Evolutionary conservation across 2,113 vertebrate genomes (phyloP).

Genomic region (Uria lomvia): DNA sequence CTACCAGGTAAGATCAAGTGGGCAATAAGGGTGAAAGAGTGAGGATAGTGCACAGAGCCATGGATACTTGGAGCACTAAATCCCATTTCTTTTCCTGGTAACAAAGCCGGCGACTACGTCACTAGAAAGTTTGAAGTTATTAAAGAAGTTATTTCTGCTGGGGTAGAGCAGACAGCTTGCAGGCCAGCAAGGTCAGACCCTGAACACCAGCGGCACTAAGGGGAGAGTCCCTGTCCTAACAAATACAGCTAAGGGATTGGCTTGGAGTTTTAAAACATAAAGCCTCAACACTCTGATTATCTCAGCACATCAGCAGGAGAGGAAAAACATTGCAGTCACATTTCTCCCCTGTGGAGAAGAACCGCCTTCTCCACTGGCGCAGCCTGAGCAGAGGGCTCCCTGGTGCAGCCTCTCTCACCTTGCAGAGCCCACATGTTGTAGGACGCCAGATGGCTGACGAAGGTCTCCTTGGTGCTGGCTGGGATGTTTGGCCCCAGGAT

Average conservation of each 20-base stretch:
- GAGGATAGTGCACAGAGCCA: neutral
- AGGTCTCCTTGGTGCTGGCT: slow-evolving; percentile 83
- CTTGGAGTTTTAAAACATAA: neutral
- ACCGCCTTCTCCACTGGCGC: neutral
- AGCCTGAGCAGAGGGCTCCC: neutral
- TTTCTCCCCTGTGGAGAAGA: accelerated
- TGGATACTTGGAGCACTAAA: neutral
- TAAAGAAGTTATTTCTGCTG: neutral
- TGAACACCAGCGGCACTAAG: neutral
- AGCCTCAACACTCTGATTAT: neutral
- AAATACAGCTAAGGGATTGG: neutral
- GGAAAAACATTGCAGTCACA: neutral
- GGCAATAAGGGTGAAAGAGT: neutral
- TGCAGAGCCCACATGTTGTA: slow-evolving; percentile 94
- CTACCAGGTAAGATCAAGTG: neutral
- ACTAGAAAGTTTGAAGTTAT: neutral
- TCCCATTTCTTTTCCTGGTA: neutral
- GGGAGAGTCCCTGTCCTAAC: neutral
- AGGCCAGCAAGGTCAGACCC: neutral
- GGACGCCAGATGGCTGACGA: slow-evolving; percentile 85
- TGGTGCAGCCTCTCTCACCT: slow-evolving; percentile 66
- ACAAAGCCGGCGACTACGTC: neutral
- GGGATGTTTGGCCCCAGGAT: slow-evolving; percentile 92
- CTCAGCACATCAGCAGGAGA: neutral
- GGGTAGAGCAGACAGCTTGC: neutral